phyloP scores from a whole-genome alignment of 2,888 invertebrate genomes.

The Hermaeophaga mercurialis region DNA sequence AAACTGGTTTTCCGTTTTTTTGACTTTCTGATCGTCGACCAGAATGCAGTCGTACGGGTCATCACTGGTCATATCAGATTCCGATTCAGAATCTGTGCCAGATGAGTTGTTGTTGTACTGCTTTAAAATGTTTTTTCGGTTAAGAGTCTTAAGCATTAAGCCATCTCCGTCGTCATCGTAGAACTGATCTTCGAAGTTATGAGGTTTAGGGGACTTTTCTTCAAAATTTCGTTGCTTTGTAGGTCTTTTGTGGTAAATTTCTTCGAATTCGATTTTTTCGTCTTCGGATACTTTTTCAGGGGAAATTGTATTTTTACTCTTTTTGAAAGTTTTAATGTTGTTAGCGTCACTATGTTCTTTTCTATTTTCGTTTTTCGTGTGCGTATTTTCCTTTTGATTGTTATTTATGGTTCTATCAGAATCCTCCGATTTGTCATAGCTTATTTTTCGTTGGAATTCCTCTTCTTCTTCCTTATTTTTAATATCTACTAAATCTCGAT shows the following conservation, averaged over 20 bases:
- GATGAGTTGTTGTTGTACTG: conserved; percentile 68
- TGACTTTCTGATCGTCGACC: conserved; percentile 65
- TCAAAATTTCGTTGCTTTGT: conserved; percentile 26
- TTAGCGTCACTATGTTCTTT: conserved; percentile 18
- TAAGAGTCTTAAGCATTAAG: conserved; percentile 72
- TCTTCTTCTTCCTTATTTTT: conserved; percentile 61
- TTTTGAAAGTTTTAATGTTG: conserved; percentile 16
- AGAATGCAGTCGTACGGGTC: conserved; percentile 84
- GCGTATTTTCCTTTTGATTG: conserved; percentile 33
- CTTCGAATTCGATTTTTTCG: too few species aligned
- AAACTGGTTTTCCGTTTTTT: conserved; percentile 50
- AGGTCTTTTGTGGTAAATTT: too few species aligned
- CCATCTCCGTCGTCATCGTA: conserved; percentile 72
- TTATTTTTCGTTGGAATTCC: conserved; percentile 52
- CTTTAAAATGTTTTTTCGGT: conserved; percentile 73
- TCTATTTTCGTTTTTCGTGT: too few species aligned
- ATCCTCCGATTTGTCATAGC: conserved; percentile 54
- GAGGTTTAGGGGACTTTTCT: conserved; percentile 32
- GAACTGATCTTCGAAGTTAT: conserved; percentile 64
- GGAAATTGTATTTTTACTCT: too few species aligned
- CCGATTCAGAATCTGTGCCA: conserved; percentile 66
- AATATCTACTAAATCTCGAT: conserved; percentile 80
- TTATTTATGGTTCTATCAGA: conserved; percentile 56
- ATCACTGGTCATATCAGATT: conserved; percentile 70
- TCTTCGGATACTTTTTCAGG: conserved; percentile 57